These are phyloP conservation scores for Euthynnus affinis DNA, from an alignment of 2,797 vertebrate species.

Conservation along the genomic window DNA sequence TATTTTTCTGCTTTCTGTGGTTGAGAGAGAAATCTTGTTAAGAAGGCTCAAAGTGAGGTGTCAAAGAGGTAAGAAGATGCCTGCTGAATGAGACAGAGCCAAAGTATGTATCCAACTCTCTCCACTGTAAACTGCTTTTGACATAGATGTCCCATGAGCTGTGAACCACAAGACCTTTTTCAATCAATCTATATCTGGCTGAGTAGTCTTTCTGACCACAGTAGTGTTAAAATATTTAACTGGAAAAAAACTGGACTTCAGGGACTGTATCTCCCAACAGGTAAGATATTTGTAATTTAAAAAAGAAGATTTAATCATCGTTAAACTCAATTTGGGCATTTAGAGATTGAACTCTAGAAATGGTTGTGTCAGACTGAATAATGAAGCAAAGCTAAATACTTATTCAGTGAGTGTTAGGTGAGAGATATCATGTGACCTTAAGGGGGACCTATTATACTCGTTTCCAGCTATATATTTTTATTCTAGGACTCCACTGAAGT, in stretches of 20 bases:
- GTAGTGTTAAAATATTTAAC: slow-evolving; percentile 18
- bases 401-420: slow-evolving; percentile 58
- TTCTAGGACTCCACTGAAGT: no score
- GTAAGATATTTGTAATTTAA: slow-evolving; percentile 43
- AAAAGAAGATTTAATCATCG: slow-evolving; percentile 44
- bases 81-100: slow-evolving; percentile 20
- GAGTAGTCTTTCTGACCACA: not conserved
- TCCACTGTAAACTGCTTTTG: not conserved
- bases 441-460: not conserved
- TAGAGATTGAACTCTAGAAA: slow-evolving; percentile 53
- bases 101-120: not conserved
- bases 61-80: slow-evolving; percentile 10
- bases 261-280: slow-evolving; percentile 16
- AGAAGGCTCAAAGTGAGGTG: not conserved
- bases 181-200: not conserved
- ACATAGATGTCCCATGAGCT: not conserved
- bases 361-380: slow-evolving; percentile 49
- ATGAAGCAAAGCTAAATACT: slow-evolving; percentile 64
- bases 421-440: slow-evolving; percentile 65
- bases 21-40: slow-evolving; percentile 23
- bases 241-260: slow-evolving; percentile 19
- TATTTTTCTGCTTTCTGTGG: slow-evolving; percentile 19
- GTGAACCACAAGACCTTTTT: not conserved
- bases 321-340: slow-evolving; percentile 56
- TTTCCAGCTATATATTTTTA: no score